These are phyloP conservation scores for Drosophila birchii DNA, from an alignment of 2,888 invertebrate species.

Conservation along the genomic window DNA sequence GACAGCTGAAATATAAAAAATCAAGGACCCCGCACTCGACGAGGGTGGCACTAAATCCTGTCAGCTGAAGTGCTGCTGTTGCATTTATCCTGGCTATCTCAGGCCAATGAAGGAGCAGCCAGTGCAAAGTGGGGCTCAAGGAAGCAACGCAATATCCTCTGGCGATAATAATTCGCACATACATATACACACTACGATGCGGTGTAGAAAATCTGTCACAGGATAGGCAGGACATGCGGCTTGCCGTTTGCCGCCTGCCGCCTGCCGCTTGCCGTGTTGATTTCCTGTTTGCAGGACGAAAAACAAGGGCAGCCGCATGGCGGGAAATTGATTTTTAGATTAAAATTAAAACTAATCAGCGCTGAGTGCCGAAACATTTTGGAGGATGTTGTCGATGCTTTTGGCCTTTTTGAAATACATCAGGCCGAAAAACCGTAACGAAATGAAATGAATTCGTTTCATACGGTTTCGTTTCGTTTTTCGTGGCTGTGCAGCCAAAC, in stretches of 20 bases:
- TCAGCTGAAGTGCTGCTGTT: slow-evolving; percentile 65
- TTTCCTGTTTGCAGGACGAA: slow-evolving; percentile 73
- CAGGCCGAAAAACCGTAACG: slow-evolving; percentile 79
- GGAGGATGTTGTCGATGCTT: slow-evolving; percentile 37
- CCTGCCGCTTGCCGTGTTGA: slow-evolving; percentile 70
- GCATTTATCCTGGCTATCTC: slow-evolving; percentile 65
- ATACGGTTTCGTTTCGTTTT: slow-evolving; percentile 51
- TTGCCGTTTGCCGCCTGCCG: slow-evolving; percentile 28
- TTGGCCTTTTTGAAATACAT: slow-evolving; percentile 69
- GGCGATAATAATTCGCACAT: slow-evolving; percentile 71
- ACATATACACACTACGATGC: slow-evolving; percentile 8
- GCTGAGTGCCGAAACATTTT: slow-evolving; percentile 67
- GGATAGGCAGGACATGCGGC: slow-evolving; percentile 53
- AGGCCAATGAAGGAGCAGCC: slow-evolving; percentile 64
- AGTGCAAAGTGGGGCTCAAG: slow-evolving; percentile 25
- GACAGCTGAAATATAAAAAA: slow-evolving; percentile 63
- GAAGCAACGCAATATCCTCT: slow-evolving; percentile 70
- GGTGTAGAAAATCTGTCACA: slow-evolving; percentile 62
- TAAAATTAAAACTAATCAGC: slow-evolving; percentile 83
- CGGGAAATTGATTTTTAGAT: slow-evolving; percentile 83
- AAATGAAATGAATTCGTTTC: slow-evolving; percentile 70
- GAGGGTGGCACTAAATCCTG: slow-evolving; percentile 47
- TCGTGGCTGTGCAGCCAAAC: slow-evolving; percentile 70
- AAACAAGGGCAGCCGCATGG: slow-evolving; percentile 62
- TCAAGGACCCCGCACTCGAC: slow-evolving; percentile 27